Percentiles rank a stretch among this genome's conserved stretches.
Evolutionary conservation across 2,113 vertebrate genomes (phyloP).

Genomic region (Catharus fuscescens): DNA sequence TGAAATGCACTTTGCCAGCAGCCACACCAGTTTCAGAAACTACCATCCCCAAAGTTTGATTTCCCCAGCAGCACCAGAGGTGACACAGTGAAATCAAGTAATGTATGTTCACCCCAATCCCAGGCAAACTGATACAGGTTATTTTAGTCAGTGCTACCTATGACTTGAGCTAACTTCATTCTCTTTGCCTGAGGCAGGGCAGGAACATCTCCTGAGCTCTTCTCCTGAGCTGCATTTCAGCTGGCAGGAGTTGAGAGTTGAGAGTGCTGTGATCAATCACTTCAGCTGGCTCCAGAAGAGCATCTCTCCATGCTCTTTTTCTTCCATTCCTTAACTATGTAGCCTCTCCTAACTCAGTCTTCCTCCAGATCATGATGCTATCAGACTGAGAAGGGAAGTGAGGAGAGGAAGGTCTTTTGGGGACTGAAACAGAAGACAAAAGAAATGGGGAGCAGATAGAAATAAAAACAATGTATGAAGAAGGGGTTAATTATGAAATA

Average conservation of each 20-base stretch:
- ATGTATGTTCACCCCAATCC: not conserved
- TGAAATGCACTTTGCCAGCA: not conserved
- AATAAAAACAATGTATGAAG: not conserved
- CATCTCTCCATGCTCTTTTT: not conserved
- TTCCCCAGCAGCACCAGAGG: not conserved
- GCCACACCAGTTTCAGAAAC: not conserved
- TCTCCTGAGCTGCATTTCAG: not conserved
- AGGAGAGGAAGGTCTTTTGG: not conserved
- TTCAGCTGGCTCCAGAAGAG: not conserved
- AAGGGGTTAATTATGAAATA: not conserved
- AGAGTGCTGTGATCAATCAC: not conserved
- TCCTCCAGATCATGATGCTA: not conserved
- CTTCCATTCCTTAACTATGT: not conserved
- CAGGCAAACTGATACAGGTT: not conserved
- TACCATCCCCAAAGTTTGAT: not conserved
- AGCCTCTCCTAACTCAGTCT: not conserved
- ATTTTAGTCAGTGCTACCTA: not conserved
- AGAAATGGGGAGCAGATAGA: not conserved
- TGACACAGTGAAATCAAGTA: not conserved
- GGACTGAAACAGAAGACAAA: not conserved
- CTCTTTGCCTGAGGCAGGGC: not conserved
- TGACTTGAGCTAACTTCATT: not conserved
- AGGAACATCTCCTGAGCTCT: not conserved
- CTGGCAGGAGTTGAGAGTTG: not conserved
- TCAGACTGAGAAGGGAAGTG: not conserved